A percentile compares a stretch with the other conserved stretches of the same genome.
These are phyloP conservation scores for Aplysia californica DNA, from an alignment of 1,140 invertebrate species.

Conservation along the genomic window DNA sequence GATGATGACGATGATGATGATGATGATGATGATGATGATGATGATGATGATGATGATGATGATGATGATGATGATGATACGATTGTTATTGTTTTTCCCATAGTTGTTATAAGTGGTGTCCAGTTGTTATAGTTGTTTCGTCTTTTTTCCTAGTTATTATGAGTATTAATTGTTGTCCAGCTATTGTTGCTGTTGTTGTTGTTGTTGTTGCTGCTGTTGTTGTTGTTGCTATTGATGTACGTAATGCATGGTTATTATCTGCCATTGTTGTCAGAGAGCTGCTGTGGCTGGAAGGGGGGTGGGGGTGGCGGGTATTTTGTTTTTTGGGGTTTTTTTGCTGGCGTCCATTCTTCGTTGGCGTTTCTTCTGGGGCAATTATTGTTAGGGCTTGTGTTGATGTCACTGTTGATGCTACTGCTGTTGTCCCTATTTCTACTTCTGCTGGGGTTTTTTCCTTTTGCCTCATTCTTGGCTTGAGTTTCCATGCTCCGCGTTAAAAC, in stretches of 20 bases:
- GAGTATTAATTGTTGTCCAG: no score
- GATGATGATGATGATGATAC: background rate
- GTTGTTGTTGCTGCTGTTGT: background rate
- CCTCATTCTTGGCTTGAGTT: no score
- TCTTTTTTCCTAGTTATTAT: no score
- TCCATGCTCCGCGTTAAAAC: no score
- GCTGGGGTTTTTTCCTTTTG: no score
- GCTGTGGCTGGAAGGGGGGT: no score
- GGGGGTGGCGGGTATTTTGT: background rate
- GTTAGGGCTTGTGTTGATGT: no score
- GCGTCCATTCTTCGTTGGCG: constrained; percentile 3
- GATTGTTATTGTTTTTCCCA: background rate
- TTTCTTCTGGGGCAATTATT: background rate
- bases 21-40: no score
- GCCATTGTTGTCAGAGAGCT: no score
- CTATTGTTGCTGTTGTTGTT: background rate
- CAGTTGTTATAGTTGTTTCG: background rate
- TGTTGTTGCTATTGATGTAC: background rate
- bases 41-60: background rate
- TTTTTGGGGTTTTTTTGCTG: background rate
- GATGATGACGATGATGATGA: background rate
- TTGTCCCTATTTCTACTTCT: background rate
- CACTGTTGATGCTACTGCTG: background rate
- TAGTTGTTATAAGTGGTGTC: background rate
- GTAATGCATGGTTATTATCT: background rate